Conservation (phyloP, 2,113 vertebrate genomes). For the Anthoscopus minutus region DNA sequence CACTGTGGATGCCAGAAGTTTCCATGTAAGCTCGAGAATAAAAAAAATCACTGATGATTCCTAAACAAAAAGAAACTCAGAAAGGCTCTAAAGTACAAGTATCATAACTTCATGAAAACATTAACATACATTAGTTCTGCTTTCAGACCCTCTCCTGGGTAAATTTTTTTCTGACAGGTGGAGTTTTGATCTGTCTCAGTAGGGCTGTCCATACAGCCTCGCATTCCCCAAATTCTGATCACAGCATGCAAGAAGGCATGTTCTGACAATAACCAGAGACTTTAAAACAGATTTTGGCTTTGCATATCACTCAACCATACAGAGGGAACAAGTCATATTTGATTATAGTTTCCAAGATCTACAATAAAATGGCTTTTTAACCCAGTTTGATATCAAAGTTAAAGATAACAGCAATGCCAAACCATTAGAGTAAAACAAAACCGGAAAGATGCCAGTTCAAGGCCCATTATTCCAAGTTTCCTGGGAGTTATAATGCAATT, state of each 20-base stretch:
- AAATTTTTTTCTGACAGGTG: not conserved
- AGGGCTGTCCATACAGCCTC: fast-evolving
- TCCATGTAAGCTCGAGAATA: not conserved
- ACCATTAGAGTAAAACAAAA: not conserved
- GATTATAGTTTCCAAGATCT: not conserved
- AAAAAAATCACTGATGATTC: not conserved
- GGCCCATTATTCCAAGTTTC: not conserved
- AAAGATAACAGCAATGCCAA: not conserved
- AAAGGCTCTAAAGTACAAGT: not conserved
- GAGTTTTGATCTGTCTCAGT: not conserved
- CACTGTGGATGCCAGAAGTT: not conserved
- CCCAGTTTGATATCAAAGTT: not conserved
- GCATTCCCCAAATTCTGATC: not conserved
- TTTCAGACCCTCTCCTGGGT: not conserved
- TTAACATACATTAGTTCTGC: not conserved
- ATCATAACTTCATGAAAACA: not conserved
- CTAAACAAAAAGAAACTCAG: not conserved
- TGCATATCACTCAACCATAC: not conserved
- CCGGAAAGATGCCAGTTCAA: not conserved
- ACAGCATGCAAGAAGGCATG: not conserved
- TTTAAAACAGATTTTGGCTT: not conserved
- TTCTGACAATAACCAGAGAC: not conserved
- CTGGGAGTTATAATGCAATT: not conserved
- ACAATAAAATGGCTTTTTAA: not conserved
- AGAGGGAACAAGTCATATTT: not conserved